Evolutionary conservation across 2,888 invertebrate genomes (phyloP), one percentile per base, ranked within the genome.

Genomic region (Sarcophaga carnaria): DNA sequence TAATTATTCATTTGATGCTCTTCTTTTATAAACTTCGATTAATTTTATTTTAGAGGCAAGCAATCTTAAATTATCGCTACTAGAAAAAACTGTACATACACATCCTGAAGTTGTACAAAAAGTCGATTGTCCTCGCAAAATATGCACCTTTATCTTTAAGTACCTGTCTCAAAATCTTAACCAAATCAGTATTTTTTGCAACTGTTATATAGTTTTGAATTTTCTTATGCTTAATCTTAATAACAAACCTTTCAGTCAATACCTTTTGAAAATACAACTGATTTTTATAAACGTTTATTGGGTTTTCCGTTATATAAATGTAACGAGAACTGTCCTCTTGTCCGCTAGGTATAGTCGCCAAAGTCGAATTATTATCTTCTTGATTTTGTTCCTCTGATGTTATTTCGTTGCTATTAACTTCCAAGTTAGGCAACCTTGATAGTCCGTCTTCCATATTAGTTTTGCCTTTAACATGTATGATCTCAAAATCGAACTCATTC

Each of bases 401-500:
- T 14, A 49, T 49, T 14, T 49, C 49, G 4, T 49, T 49, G 4
- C 3, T 49, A 2, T 49, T 49, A 14, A 49, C 14, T 1, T 14
- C 49, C 49, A 12, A 49, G 49, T 49, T 49, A 14, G 49, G 49
- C 3, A 49, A 14, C 14, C 49, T 49, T 49, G 49, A 12, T 14
- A 49, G 49, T 14, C 49, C 49, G 49, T 49, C 49, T 2, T 14
- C 49, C 11, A 49, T 14, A 12, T 49, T 49, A 4, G 14, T 14
- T 49, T 49, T 49, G 3, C 12, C 49, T 14, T 49, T 49, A 49
- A 49, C 14, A 49, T 22, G 70, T 54, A 71, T 11, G 27, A 80
- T 66, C 1, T 74, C 67, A 74, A 67, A 74, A 67, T 80, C 80
- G 27, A 72, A 72, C 37, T 80, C 64, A 37, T 80, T 80, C 6